Percentiles rank a stretch among this genome's conserved stretches.
phyloP scores from a whole-genome alignment of 2,113 vertebrate species.

The Campylorhamphus procurvoides region DNA sequence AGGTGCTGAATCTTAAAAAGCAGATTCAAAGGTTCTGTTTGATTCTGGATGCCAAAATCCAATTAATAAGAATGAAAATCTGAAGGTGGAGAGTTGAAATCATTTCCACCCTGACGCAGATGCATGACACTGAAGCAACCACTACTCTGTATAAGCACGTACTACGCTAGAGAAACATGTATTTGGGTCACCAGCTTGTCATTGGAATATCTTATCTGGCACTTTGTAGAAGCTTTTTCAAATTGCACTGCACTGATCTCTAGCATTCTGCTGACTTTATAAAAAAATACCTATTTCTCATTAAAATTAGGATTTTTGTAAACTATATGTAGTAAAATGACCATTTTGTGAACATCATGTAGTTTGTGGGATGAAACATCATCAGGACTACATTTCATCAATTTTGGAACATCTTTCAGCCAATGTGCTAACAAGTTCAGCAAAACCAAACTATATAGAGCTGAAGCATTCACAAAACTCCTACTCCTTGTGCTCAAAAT shows the following conservation, averaged over 20 bases:
- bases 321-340: background rate
- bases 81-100: background rate
- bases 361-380: background rate
- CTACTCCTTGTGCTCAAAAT: background rate
- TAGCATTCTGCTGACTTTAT: conserved; percentile 30
- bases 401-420: background rate
- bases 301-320: background rate
- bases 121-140: background rate
- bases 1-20: background rate
- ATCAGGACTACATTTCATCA: background rate
- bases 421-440: background rate
- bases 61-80: background rate
- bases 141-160: background rate
- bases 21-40: background rate
- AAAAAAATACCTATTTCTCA: background rate
- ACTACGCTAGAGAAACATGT: background rate
- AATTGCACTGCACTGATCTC: conserved; percentile 10
- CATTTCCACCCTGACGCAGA: background rate
- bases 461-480: background rate
- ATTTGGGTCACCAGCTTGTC: background rate
- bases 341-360: background rate
- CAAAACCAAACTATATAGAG: background rate
- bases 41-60: background rate
- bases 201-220: background rate
- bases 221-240: conserved; percentile 15